Evolutionary conservation across 2,113 vertebrate species (phyloP).

Genomic region (Struthidea cinerea): DNA sequence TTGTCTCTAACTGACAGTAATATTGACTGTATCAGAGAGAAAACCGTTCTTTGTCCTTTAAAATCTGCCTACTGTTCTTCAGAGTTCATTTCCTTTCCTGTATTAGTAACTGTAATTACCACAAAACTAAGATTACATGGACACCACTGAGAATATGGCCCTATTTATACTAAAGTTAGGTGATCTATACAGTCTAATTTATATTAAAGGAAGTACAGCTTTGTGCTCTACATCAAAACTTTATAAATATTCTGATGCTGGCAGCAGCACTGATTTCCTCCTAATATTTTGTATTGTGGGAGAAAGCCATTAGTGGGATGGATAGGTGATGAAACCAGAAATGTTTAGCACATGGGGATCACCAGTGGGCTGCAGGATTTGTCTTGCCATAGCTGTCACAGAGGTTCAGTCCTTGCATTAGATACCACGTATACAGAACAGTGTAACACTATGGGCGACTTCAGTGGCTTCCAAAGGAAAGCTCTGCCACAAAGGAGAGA

Average conservation of each 20-base stretch:
- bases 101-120: not conserved
- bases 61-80: not conserved
- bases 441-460: fast-evolving
- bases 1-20: not conserved
- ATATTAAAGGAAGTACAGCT: not conserved
- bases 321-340: not conserved
- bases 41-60: not conserved
- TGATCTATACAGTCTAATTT: not conserved
- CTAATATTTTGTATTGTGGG: not conserved
- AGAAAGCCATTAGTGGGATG: not conserved
- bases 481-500: not conserved
- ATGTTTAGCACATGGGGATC: not conserved
- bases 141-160: not conserved
- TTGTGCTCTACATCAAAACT: not conserved
- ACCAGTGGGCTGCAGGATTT: not conserved
- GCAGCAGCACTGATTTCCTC: not conserved
- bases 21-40: not conserved
- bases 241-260: not conserved
- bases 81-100: not conserved
- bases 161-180: not conserved
- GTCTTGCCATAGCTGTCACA: not conserved
- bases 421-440: not conserved
- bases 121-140: not conserved
- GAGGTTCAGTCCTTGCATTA: not conserved
- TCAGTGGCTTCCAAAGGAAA: not conserved